Evolutionary conservation across 1,140 invertebrate species (phyloP).

Genomic region (Leptinotarsa defecta): DNA sequence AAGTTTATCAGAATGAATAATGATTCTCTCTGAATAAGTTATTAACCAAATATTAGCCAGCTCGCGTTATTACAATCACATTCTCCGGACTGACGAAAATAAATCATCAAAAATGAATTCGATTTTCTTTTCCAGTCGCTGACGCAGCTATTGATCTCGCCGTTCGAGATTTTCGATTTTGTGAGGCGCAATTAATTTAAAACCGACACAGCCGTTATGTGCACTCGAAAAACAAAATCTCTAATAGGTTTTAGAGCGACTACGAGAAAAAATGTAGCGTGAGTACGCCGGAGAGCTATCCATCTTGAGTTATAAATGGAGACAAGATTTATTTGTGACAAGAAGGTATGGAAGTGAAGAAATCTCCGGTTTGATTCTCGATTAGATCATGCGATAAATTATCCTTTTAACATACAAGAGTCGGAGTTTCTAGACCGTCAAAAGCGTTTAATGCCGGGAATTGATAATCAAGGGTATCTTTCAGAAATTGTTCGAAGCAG

Average conservation of each 20-base stretch:
- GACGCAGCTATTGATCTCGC: background rate
- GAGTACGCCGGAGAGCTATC: slow-evolving; percentile 15
- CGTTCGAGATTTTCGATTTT: slow-evolving; percentile 14
- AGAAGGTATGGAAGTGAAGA: slow-evolving; percentile 28
- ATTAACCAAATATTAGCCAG: background rate
- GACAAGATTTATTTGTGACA: slow-evolving; percentile 31
- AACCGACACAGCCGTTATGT: slow-evolving; percentile 13
- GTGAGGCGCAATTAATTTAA: slow-evolving; percentile 13
- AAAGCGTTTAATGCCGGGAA: slow-evolving; percentile 5
- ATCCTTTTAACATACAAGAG: slow-evolving; percentile 22
- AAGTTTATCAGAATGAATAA: background rate
- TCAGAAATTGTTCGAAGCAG: background rate
- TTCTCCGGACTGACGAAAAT: background rate
- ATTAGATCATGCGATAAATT: slow-evolving; percentile 29
- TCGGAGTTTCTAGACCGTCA: slow-evolving; percentile 15
- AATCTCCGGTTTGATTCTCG: slow-evolving; percentile 32
- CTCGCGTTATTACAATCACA: slow-evolving; percentile 1
- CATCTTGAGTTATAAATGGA: slow-evolving; percentile 31
- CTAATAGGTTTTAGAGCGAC: slow-evolving; percentile 20
- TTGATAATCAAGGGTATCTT: background rate
- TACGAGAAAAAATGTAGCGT: slow-evolving; percentile 22
- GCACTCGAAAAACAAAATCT: slow-evolving; percentile 23
- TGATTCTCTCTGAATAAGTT: background rate
- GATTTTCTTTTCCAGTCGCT: background rate
- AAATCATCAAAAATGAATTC: background rate